phyloP scores from a whole-genome alignment of 2,797 vertebrate genomes.

The Acrossocheilus wenchowensis region DNA sequence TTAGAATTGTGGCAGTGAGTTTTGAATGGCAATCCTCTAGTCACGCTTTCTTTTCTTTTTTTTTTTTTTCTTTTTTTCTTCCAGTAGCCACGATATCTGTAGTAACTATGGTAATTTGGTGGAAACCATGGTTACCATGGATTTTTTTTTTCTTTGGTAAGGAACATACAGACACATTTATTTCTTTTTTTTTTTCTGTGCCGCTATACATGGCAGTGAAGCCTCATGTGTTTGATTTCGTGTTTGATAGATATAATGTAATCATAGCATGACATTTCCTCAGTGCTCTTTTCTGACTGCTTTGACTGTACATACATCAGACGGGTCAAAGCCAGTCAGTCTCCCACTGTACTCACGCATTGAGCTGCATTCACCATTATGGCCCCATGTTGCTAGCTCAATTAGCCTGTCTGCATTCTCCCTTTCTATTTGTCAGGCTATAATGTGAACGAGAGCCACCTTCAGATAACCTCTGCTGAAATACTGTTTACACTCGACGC shows the following conservation, averaged over 20 bases:
- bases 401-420: not conserved
- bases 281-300: not conserved
- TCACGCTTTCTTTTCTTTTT: not conserved
- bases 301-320: constrained; percentile 28
- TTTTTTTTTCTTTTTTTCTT: too few relatives aligned
- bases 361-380: constrained; percentile 10
- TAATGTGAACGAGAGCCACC: constrained; percentile 45
- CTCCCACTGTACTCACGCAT: constrained; percentile 18
- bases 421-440: constrained; percentile 41
- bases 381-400: constrained; percentile 8
- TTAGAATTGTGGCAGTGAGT: not conserved
- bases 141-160: not conserved
- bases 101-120: constrained; percentile 5
- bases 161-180: not conserved
- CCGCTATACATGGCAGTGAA: not conserved
- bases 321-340: constrained; percentile 10
- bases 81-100: not conserved
- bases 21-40: not conserved
- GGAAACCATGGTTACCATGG: not conserved
- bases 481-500: constrained; percentile 8
- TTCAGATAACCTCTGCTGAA: constrained; percentile 47
- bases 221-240: not conserved
- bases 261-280: constrained; percentile 23
- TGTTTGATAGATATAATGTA: not conserved
- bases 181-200: not conserved